Conservation (phyloP, 1,140 invertebrate genomes). For the Lepeophtheirus salmonis region DNA sequence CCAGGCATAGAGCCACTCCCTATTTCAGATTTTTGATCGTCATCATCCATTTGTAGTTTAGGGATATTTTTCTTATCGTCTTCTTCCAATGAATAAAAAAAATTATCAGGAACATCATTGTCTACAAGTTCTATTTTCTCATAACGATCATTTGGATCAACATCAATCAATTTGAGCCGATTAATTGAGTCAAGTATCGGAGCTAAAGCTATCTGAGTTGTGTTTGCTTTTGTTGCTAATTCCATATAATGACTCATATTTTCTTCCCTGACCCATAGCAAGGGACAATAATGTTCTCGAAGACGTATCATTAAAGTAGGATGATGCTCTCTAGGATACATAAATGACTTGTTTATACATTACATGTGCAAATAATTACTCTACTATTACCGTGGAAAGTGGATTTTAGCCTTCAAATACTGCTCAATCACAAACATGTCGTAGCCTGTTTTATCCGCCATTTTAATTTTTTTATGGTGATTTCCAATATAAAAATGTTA, state of each 20-base stretch:
- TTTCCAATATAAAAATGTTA: no score
- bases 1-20: no score
- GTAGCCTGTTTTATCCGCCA: not conserved
- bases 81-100: not conserved
- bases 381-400: not conserved
- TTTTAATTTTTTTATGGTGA: no score
- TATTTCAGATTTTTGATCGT: no score
- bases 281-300: not conserved
- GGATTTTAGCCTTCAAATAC: not conserved
- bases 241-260: not conserved
- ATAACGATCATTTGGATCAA: not conserved
- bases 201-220: not conserved
- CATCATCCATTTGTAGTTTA: no score
- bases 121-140: not conserved
- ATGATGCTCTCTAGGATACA: not conserved
- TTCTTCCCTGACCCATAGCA: not conserved
- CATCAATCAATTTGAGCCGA: no score
- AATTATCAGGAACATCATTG: not conserved
- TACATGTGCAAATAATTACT: no score
- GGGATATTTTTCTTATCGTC: not conserved
- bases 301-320: not conserved
- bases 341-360: no score
- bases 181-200: not conserved
- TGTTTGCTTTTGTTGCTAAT: not conserved
- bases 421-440: not conserved